phyloP scores from a whole-genome alignment of 2,888 invertebrate genomes.

The Nezara viridula region DNA sequence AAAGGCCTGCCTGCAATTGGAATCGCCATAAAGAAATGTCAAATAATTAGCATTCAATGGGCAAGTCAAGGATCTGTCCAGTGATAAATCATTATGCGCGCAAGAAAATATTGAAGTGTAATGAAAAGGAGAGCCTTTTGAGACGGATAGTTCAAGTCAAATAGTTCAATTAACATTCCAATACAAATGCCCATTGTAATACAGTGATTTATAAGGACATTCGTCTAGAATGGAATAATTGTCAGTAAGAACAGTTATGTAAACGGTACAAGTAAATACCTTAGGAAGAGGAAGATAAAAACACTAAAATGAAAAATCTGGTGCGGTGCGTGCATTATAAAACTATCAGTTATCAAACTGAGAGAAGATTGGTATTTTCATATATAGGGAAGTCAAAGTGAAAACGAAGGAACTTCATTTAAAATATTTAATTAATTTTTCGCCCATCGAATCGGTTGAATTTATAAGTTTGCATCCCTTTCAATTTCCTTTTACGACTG shows the following conservation, averaged over 20 bases:
- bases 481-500: too few relatives aligned
- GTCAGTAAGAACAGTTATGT: not conserved
- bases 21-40: not conserved
- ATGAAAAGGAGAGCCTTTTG: not conserved
- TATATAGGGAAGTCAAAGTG: too few relatives aligned
- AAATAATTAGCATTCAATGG: conserved; percentile 12
- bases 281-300: too few relatives aligned
- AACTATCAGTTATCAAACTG: too few relatives aligned
- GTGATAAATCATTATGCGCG: not conserved
- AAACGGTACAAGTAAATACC: too few relatives aligned
- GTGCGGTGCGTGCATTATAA: too few relatives aligned
- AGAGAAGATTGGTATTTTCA: too few relatives aligned
- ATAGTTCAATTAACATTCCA: conserved; percentile 1
- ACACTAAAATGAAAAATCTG: too few relatives aligned
- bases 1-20: not conserved
- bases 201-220: not conserved
- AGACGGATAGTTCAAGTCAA: not conserved
- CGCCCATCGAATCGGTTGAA: too few relatives aligned
- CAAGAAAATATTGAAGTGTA: not conserved
- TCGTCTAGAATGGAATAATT: not conserved
- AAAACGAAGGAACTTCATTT: too few relatives aligned
- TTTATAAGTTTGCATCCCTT: too few relatives aligned
- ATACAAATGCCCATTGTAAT: not conserved
- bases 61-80: not conserved
- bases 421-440: too few relatives aligned